These are phyloP conservation scores for Choristoneura rosaceana DNA, from an alignment of 2,888 invertebrate genomes.

Conservation along the genomic window DNA sequence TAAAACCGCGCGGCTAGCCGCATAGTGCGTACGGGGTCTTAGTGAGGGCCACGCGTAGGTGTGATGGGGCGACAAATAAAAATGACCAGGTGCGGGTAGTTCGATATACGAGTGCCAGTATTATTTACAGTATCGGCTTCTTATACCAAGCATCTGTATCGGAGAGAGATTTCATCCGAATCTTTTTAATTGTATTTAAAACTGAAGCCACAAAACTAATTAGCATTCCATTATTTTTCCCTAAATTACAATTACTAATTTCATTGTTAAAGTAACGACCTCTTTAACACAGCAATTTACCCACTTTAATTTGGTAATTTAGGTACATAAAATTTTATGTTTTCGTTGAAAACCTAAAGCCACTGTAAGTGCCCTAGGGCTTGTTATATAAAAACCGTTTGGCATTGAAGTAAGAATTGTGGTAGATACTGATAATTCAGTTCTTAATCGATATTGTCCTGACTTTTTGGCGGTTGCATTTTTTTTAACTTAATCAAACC, in stretches of 20 bases:
- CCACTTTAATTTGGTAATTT: neutral
- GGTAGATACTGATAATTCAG: no score
- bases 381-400: neutral
- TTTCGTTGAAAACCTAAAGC: neutral
- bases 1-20: no score
- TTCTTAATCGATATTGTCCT: no score
- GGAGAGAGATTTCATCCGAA: neutral
- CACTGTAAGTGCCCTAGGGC: neutral
- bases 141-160: no score
- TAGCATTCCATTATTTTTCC: neutral
- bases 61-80: no score
- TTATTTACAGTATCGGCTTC: no score
- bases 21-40: no score
- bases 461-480: neutral
- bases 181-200: neutral
- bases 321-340: slow-evolving; percentile 3
- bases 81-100: no score
- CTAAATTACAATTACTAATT: neutral
- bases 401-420: neutral
- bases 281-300: neutral
- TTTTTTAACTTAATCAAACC: neutral
- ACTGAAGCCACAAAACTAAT: neutral
- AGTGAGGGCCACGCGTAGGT: no score
- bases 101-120: no score
- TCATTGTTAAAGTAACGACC: neutral